Evolutionary conservation across 2,797 vertebrate species (phyloP), one percentile per base, ranked within the genome.

Genomic region (Spondyliosoma cantharus): DNA sequence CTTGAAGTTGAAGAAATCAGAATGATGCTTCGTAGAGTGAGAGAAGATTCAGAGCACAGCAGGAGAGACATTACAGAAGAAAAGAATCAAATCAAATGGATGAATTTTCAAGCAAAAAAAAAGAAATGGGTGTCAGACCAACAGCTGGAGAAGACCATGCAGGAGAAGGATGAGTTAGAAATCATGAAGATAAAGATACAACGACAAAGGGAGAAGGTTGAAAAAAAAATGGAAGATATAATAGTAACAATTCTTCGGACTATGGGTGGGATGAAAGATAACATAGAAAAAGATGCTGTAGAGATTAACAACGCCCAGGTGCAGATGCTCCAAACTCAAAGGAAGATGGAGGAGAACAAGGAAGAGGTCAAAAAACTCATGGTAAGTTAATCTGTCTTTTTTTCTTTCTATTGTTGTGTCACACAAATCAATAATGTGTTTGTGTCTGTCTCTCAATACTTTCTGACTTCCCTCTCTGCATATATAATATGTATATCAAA

Each of bases 81-180:
- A 29, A 90, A 86, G 64, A 68, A 37, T 0, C 78, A 90, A 71
- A 77, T 82, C 15, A 92, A 88, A 85, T 89, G 83, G 85, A 78
- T 83, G 37, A 89, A 91, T 59, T 78, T 86, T 14, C 87, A 70
- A 57, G 66, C 82, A 8, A 81, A 82, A 70, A 87, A 90, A 82
- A 79, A 88, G 43, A 76, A 66, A n/a, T 67, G 52, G 58, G 77
- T 82, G 20, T 72, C 93, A 1, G 86, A 91, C 52, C 83, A 75
- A 14, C 79, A 58, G 53, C 66, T 92, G 72, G 90, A 94, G 78
- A 93, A 59, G 60, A 91, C 62, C 16, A 29, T 50, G 25, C 92
- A 64, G 73, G 91, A 94, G 70, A 83, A 74, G 52, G 87, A 85
- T 13, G 90, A 93, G 59, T 69, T 93, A n/a, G 93, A 93, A 76